These are phyloP conservation scores for Mus caroli DNA, from an alignment of 2,797 vertebrate species.

Conservation along the genomic window DNA sequence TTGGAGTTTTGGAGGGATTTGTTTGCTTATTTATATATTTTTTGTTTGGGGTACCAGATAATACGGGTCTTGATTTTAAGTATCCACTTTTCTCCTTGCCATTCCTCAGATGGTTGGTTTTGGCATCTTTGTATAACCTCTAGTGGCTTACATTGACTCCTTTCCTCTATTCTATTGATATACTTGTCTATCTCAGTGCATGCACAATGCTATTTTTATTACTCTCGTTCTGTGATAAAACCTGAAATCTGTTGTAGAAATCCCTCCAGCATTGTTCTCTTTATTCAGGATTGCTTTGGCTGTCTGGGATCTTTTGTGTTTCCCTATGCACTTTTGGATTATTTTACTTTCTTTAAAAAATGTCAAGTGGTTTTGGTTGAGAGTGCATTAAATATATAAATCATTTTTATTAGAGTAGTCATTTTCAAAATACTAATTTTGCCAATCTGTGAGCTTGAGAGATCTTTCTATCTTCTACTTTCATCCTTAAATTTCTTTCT, in stretches of 20 bases:
- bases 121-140: not conserved
- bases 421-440: not conserved
- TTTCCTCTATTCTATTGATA: not conserved
- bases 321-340: not conserved
- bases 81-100: not conserved
- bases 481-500: not conserved
- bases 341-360: not conserved
- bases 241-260: not conserved
- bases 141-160: not conserved
- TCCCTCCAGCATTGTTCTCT: not conserved
- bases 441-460: not conserved
- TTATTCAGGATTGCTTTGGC: not conserved
- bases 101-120: not conserved
- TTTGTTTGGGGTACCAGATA: no score
- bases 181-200: not conserved
- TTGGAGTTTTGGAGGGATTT: not conserved
- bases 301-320: no score
- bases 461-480: not conserved
- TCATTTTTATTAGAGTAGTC: not conserved
- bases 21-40: not conserved
- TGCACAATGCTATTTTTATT: not conserved
- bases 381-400: not conserved
- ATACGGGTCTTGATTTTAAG: not conserved
- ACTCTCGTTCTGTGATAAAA: not conserved
- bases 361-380: not conserved